Base-by-base conservation (phyloP, 1,140 invertebrate species). In the Drosophila sp. region DNA sequence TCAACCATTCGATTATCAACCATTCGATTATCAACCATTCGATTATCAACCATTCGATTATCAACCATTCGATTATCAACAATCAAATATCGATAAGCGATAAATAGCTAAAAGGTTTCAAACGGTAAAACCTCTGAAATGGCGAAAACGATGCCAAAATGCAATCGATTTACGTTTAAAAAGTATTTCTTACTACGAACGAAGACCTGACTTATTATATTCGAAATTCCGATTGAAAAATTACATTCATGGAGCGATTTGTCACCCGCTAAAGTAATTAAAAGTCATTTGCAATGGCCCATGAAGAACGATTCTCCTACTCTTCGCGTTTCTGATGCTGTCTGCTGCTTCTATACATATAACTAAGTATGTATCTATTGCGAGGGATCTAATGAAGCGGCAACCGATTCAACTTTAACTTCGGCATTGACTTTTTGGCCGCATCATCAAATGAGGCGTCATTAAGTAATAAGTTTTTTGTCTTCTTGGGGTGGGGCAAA, bases 401-500 rank as follows among this genome's bases (percentile, higher is more conserved):
- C 77, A 84, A 84, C 33, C 61, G 67, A 70, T 70, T 23, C 23
- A 25, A 32, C 41, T 38, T 44, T 8, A 61, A 40, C 41, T 55
- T 55, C 29, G 74, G 27, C 41, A 44, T 54, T 35, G 75, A 64
- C 62, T 66, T 63, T 60, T 74, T 70, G 62, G 66, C 65, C 65
- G 69, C 78, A 79, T 72, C 79, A 70, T 55, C 69, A 76, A 76
- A 83, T 83, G 80, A 76, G 80, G 80, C 80, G 80, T 87, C 79
- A 82, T 86, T 86, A 87, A 82, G 82, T 86, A 87, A 87, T 86
- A 86, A 86, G 82, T 47, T 23, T 47, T 47, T 17, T 44, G 41
- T 44, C 11, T 25, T 27, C 7, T 50, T 25, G 7, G 23, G 44
- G 3, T 50, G 23, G 23, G 44, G 44, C 44, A 27, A 50, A 50